Base-by-base conservation (phyloP, 2,797 vertebrate genomes). In the Channallabes apus region DNA sequence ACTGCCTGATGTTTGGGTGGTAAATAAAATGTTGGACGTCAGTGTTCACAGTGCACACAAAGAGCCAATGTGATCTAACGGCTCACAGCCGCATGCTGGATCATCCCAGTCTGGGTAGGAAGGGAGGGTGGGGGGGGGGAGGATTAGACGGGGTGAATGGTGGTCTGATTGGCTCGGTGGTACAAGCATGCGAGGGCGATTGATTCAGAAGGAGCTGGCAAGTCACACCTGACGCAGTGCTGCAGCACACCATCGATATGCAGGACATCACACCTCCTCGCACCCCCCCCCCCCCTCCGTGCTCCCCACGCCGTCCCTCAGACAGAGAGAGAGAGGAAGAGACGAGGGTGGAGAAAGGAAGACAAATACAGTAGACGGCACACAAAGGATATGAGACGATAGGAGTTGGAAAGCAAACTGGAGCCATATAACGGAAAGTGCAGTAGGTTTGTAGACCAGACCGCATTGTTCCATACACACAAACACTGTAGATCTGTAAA, bases 171-270 rank as follows among this genome's bases (percentile, higher is more conserved):
- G 90, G 91, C 73, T 93, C 89, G 32, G 77, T 24, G 86, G 59
- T 83, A 80, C 51, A 82, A 65, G 87, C 80, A 87, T 76, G 87
- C 90, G 91, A 90, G 88, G 84, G 86, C 77, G 82, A 87, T 38
- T 80, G 77, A 88, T 82, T 82, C 67, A n/a, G 35, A 29, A 64
- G 79, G 54, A 29, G 82, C 51, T 88, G 82, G 80, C 85, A 71
- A 80, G 46, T 86, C 27, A 6, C 46, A 88, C 81, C 92, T 92
- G 93, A 92, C 82, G 93, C 92, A 91, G 88, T 91, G 88, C 91
- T 92, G 93, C 93, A 93, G 91, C 87, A 87, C 85, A 51, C 54
- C n/a, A 89, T 91, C 27, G 54, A 85, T 86, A 87, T 85, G 85
- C 84, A 65, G 27, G 68, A 81, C 87, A 69, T 77, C 22, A 18